Percentiles rank a stretch among this genome's conserved stretches.
These are phyloP conservation scores for Caenorhabditis becei DNA, from an alignment of 2,888 invertebrate species.

Conservation along the genomic window DNA sequence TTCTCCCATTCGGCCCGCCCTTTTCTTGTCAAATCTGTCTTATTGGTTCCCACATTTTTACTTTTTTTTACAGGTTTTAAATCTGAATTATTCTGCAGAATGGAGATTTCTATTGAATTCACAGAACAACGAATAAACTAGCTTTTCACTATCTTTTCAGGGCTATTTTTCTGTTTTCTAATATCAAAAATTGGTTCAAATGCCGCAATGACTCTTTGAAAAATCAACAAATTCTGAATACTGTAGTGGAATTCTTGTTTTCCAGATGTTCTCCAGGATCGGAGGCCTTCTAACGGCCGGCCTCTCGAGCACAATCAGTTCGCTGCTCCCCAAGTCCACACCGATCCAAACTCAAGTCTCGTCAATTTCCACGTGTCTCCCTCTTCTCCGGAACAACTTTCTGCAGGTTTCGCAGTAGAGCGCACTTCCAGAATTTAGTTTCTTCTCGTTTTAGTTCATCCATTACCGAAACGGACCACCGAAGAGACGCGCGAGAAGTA, in stretches of 20 bases:
- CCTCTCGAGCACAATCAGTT: slow-evolving; percentile 28
- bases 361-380: slow-evolving; percentile 40
- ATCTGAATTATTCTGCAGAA: slow-evolving; percentile 5
- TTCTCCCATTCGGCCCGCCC: too few relatives aligned
- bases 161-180: background rate
- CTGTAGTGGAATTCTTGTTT: background rate
- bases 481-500: slow-evolving; percentile 69
- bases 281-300: slow-evolving; percentile 40
- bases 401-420: slow-evolving; percentile 25
- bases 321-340: slow-evolving; percentile 2
- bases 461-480: slow-evolving; percentile 76
- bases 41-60: background rate
- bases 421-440: background rate
- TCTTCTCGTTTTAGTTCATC: slow-evolving; percentile 68
- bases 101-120: slow-evolving; percentile 11
- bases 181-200: slow-evolving; percentile 4
- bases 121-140: slow-evolving; percentile 5
- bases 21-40: slow-evolving; percentile 40
- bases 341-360: slow-evolving; percentile 25
- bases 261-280: slow-evolving; percentile 55
- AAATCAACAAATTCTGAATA: background rate
- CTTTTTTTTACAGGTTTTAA: slow-evolving; percentile 19
- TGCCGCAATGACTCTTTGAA: background rate
- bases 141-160: background rate
- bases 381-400: slow-evolving; percentile 49